Conservation (phyloP, 30 jellyfish, hydroid and myxozoan species). For the Clytia hemisphaerica region DNA sequence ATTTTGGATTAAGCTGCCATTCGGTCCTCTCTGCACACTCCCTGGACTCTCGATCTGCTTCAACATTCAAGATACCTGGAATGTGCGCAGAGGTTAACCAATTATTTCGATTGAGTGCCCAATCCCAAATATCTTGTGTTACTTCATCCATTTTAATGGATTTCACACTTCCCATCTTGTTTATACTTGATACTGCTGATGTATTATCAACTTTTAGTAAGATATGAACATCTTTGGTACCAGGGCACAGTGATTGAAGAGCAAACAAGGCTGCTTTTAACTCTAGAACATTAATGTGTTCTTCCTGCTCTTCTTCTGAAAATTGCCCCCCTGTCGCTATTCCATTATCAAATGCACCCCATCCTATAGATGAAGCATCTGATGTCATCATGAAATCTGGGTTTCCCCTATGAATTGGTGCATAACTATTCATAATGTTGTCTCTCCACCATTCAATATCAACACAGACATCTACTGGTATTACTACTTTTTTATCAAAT, state of each 20-base stretch:
- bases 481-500: conserved; percentile 6
- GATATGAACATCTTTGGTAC: conserved; percentile 24
- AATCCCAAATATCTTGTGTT: conserved; percentile 16
- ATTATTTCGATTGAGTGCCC: conserved; percentile 15
- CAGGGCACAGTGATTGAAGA: background rate
- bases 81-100: conserved; percentile 44
- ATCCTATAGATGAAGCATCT: conserved; percentile 54
- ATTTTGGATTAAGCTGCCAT: conserved; percentile 28
- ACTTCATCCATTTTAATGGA: background rate
- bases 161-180: conserved; percentile 42
- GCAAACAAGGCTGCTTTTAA: conserved; percentile 29
- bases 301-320: conserved; percentile 24
- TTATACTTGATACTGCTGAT: conserved; percentile 40
- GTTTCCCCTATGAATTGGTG: background rate
- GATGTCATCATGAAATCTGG: conserved; percentile 22
- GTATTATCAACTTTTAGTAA: conserved; percentile 48
- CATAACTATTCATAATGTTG: background rate
- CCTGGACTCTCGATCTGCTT: conserved; percentile 35
- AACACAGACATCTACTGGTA: background rate
- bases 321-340: conserved; percentile 35
- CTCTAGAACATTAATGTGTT: conserved; percentile 34
- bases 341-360: conserved; percentile 37
- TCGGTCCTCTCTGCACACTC: no score
- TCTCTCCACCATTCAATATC: conserved; percentile 38
- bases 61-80: conserved; percentile 36